phyloP scores from a whole-genome alignment of 2,113 vertebrate species.

The Ibidorhyncha struthersii region DNA sequence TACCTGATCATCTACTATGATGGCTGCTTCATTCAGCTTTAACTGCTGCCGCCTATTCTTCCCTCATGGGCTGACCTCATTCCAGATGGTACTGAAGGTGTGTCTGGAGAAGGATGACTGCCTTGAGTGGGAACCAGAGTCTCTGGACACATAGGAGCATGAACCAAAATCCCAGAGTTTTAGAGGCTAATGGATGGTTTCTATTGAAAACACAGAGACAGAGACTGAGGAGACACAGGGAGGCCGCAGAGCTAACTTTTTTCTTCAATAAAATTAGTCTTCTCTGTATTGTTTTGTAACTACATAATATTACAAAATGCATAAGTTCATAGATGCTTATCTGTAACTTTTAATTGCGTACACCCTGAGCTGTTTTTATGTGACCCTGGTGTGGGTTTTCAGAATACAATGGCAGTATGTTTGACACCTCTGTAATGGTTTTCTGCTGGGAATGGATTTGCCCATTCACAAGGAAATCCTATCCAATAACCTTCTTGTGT shows the following conservation, averaged over 20 bases:
- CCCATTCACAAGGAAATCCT: conserved; percentile 25
- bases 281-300: background rate
- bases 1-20: background rate
- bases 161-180: background rate
- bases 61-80: background rate
- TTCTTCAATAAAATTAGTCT: background rate
- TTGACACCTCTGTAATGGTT: background rate
- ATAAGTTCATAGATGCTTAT: background rate
- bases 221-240: background rate
- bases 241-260: background rate
- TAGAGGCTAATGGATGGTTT: background rate
- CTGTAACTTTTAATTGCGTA: background rate
- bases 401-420: background rate
- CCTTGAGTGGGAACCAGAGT: background rate
- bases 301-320: background rate
- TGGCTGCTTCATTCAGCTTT: background rate
- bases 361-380: background rate
- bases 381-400: background rate
- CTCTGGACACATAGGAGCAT: background rate
- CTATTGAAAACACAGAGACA: background rate
- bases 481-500: conserved; percentile 23
- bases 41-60: background rate
- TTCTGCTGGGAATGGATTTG: conserved; percentile 15
- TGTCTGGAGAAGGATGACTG: background rate
- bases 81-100: background rate